Conservation (phyloP, 2,113 vertebrate genomes). For the Grus americana region DNA sequence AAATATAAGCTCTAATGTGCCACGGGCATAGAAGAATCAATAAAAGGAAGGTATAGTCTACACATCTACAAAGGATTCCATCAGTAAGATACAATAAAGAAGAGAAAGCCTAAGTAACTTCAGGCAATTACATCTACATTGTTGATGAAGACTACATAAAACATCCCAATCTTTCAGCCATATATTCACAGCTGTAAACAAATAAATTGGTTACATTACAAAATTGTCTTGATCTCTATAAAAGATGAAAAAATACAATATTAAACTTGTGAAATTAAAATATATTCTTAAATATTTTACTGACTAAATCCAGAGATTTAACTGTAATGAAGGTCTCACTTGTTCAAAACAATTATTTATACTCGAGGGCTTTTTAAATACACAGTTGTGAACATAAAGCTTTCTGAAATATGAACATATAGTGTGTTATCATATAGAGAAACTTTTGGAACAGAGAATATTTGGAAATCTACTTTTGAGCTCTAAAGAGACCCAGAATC, state of each 20-base stretch:
- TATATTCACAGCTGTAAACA: neutral
- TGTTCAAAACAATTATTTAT: neutral
- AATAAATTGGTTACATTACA: neutral
- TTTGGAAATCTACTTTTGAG: neutral
- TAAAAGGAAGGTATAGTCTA: neutral
- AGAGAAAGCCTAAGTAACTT: slow-evolving; percentile 54
- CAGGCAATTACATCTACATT: slow-evolving; percentile 42
- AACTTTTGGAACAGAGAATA: neutral
- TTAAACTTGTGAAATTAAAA: neutral
- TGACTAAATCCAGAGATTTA: neutral
- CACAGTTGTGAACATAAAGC: neutral
- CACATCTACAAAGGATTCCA: slow-evolving; percentile 37
- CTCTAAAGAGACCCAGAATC: neutral
- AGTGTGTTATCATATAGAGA: neutral
- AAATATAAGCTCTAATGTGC: slow-evolving; percentile 22
- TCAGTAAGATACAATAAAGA: slow-evolving; percentile 42
- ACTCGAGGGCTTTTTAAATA: neutral
- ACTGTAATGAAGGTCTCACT: neutral
- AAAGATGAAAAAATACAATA: neutral
- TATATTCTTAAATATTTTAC: neutral
- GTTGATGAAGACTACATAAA: slow-evolving; percentile 19
- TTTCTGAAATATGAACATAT: neutral
- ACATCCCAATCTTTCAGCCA: neutral
- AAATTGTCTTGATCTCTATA: neutral
- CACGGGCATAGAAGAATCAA: slow-evolving; percentile 46